Evolutionary conservation across 2,113 vertebrate species (phyloP).

Genomic region (Nothocercus julius): DNA sequence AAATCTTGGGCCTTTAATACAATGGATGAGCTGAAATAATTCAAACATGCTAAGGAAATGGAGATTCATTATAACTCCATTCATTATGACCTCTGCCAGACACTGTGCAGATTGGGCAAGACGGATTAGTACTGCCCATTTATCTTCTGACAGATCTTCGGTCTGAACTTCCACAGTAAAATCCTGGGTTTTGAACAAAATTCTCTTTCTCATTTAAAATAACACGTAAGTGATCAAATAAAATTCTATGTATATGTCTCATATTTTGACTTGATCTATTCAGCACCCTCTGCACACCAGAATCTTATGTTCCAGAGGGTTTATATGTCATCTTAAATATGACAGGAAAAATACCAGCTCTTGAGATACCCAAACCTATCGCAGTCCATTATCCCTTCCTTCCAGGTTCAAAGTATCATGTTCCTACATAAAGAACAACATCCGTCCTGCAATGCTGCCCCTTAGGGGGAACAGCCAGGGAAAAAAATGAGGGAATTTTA

Average conservation of each 20-base stretch:
- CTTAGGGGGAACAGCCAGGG: constrained; percentile 11
- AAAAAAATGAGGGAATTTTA: background rate
- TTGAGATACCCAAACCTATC: background rate
- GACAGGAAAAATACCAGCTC: background rate
- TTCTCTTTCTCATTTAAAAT: background rate
- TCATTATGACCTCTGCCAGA: background rate
- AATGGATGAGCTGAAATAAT: background rate
- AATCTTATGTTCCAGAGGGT: background rate
- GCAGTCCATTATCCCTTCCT: constrained; percentile 3
- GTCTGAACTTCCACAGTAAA: background rate
- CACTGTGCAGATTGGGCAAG: background rate
- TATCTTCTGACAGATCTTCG: background rate
- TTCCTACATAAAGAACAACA: constrained; percentile 33
- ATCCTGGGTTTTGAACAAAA: background rate
- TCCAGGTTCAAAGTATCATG: background rate
- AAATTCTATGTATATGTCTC: background rate
- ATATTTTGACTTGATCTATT: background rate
- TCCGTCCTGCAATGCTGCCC: constrained; percentile 41
- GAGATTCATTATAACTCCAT: background rate
- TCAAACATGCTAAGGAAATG: background rate
- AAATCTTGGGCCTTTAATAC: background rate
- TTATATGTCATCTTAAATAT: background rate
- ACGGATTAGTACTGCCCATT: background rate
- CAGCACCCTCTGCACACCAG: background rate
- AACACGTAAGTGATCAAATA: background rate